phyloP scores from a whole-genome alignment of 2,888 invertebrate species.

The Hypomecis punctinalis region DNA sequence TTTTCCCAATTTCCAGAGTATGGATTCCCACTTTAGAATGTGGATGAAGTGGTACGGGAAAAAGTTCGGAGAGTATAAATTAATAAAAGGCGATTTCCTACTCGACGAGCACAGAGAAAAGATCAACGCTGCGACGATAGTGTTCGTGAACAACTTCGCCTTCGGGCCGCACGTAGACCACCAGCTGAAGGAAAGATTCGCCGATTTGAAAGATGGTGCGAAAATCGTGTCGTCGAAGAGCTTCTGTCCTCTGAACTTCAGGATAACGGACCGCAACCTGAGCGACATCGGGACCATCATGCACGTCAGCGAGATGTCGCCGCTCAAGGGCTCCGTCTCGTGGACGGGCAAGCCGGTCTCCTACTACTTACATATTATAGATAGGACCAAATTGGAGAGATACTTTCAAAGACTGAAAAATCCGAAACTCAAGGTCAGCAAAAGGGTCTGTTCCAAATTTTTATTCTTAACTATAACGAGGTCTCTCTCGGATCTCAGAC shows the following conservation, averaged over 20 bases:
- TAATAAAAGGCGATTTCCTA: constrained; percentile 98
- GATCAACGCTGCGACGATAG: constrained; percentile 96
- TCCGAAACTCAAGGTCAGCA: constrained; percentile 90
- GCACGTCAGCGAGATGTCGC: constrained; percentile 98
- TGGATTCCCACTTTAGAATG: constrained; percentile 95
- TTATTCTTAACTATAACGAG: constrained; percentile 30
- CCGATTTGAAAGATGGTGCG: constrained; percentile 97
- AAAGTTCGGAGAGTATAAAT: constrained; percentile 94
- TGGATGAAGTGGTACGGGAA: constrained; percentile 99
- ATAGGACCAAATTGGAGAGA: constrained; percentile 98
- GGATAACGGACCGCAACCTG: constrained; percentile 98
- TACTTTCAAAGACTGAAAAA: constrained; percentile 98
- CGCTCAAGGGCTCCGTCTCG: constrained; percentile 97
- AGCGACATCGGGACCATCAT: constrained; percentile 99
- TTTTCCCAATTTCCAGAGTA: constrained; percentile 85
- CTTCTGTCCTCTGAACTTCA: constrained; percentile 99
- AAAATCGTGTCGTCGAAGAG: constrained; percentile 99
- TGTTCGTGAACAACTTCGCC: constrained; percentile 99
- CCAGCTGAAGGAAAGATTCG: constrained; percentile 97
- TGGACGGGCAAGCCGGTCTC: constrained; percentile 99
- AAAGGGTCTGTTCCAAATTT: constrained; percentile 82
- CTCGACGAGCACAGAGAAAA: constrained; percentile 96
- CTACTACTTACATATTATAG: constrained; percentile 99
- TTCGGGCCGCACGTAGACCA: constrained; percentile 99
- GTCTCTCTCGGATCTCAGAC: constrained; percentile 17